These are phyloP conservation scores for Sturmia bella DNA, from an alignment of 2,888 invertebrate genomes.

Conservation along the genomic window DNA sequence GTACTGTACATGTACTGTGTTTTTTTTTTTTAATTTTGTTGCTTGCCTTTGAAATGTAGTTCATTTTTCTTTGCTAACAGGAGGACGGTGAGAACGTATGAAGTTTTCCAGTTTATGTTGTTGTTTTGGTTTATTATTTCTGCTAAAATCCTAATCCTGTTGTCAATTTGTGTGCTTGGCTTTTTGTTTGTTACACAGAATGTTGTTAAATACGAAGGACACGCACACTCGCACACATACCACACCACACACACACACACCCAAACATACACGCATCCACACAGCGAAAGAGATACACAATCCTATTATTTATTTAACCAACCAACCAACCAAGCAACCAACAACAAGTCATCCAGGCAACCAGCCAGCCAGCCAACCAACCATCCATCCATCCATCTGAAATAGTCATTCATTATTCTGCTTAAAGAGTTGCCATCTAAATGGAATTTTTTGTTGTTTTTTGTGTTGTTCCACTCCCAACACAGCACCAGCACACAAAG, in stretches of 20 bases:
- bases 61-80: conserved; percentile 20
- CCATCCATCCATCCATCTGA: conserved; percentile 46
- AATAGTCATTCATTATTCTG: conserved; percentile 55
- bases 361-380: conserved; percentile 21
- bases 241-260: neutral
- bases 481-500: neutral
- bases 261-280: neutral
- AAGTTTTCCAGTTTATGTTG: neutral
- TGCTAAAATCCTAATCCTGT: conserved; percentile 55
- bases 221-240: neutral
- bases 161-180: conserved; percentile 60
- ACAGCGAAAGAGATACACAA: neutral
- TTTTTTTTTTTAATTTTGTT: conserved; percentile 8
- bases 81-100: conserved; percentile 12
- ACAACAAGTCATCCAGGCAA: conserved; percentile 18
- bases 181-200: conserved; percentile 33
- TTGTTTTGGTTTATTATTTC: conserved; percentile 38
- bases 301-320: conserved; percentile 56
- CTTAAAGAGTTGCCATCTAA: conserved; percentile 45
- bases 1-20: neutral
- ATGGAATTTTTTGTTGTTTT: conserved; percentile 8
- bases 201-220: conserved; percentile 7
- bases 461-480: neutral
- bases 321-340: conserved; percentile 37
- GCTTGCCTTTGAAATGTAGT: conserved; percentile 4